Percentiles rank a stretch among this genome's conserved stretches.
Evolutionary conservation across 1,140 invertebrate species (phyloP).

Genomic region (Atta texana): DNA sequence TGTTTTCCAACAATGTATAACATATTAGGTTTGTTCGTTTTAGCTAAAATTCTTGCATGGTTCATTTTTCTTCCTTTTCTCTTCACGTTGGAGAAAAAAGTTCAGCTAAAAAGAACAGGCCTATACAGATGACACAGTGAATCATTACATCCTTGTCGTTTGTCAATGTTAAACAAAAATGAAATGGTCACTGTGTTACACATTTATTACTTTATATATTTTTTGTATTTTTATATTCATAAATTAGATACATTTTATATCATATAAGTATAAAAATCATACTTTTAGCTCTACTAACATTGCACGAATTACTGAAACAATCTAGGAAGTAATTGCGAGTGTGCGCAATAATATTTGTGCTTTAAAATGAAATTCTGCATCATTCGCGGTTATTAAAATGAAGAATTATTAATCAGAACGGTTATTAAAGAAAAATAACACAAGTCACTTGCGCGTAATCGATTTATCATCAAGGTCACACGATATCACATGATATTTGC

Average conservation of each 20-base stretch:
- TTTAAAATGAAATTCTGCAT: conserved; percentile 21
- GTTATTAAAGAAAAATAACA: background rate
- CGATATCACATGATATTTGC: background rate
- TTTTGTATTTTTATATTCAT: background rate
- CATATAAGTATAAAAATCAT: background rate
- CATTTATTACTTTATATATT: background rate
- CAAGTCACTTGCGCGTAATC: background rate
- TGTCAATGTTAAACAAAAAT: too few relatives aligned
- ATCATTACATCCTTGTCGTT: too few relatives aligned
- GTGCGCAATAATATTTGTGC: background rate
- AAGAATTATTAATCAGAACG: background rate
- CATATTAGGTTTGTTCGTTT: too few relatives aligned
- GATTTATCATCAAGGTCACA: conserved; percentile 8
- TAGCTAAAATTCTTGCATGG: too few relatives aligned
- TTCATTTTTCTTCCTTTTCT: too few relatives aligned
- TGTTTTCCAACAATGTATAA: too few relatives aligned
- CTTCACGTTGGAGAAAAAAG: too few relatives aligned
- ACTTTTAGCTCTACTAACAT: background rate
- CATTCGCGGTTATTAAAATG: background rate
- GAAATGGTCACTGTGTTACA: too few relatives aligned
- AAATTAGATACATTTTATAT: background rate
- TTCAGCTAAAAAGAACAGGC: too few relatives aligned
- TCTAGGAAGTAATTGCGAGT: background rate
- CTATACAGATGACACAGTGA: too few relatives aligned
- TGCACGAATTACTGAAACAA: background rate